Evolutionary conservation across 2,797 vertebrate genomes (phyloP).

Genomic region (Paratrypauchen microcephalus): DNA sequence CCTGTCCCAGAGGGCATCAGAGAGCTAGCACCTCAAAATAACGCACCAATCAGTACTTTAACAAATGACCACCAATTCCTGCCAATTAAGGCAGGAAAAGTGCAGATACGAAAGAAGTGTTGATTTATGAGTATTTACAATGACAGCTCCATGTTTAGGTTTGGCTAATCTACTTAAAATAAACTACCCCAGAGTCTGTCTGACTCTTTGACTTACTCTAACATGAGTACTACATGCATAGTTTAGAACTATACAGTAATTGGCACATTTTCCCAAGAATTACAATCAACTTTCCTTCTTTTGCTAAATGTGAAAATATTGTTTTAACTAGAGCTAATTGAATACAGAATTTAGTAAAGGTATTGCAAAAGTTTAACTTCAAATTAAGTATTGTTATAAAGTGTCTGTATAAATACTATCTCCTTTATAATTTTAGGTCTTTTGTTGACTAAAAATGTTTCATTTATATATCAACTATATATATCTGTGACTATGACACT

Average conservation of each 20-base stretch:
- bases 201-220: conserved; percentile 19
- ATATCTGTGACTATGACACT: neutral
- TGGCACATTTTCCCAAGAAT: neutral
- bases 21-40: conserved; percentile 39
- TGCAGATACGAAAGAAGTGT: neutral
- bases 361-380: too few relatives aligned
- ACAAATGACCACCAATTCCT: conserved; percentile 15
- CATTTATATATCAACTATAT: neutral
- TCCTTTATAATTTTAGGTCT: too few relatives aligned
- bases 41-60: conserved; percentile 43
- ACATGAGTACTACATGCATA: neutral
- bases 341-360: neutral
- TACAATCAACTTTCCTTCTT: neutral
- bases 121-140: conserved; percentile 24
- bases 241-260: conserved; percentile 4
- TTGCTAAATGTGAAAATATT: neutral
- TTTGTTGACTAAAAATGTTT: too few relatives aligned
- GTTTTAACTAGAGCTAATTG: neutral
- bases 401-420: too few relatives aligned
- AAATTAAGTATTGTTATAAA: too few relatives aligned
- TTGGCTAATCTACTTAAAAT: conserved; percentile 47
- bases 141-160: conserved; percentile 33
- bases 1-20: conserved; percentile 46
- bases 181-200: conserved; percentile 36
- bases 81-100: conserved; percentile 15